Conservation (phyloP, 2,113 vertebrate genomes). For the Trachemys scripta region DNA sequence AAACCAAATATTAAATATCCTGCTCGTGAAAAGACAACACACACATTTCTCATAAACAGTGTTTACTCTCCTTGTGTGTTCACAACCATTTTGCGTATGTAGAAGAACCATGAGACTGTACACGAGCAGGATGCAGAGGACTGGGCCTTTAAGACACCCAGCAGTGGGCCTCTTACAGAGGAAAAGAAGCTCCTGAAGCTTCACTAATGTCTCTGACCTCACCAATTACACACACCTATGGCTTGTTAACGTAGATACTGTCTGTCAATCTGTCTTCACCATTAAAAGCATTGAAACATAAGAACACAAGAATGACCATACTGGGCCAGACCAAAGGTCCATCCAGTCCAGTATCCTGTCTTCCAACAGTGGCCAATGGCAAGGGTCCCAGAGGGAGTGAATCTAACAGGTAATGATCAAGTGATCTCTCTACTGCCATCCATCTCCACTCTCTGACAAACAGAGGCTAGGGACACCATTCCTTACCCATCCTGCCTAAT, state of each 20-base stretch:
- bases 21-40: neutral
- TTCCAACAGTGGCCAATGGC: too few relatives aligned
- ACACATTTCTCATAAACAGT: neutral
- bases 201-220: neutral
- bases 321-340: too few relatives aligned
- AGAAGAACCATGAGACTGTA: neutral
- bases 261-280: neutral
- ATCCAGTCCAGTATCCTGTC: too few relatives aligned
- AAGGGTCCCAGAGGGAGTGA: too few relatives aligned
- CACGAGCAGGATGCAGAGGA: rapidly evolving
- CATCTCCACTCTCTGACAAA: too few relatives aligned
- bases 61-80: neutral
- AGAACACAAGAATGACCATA: too few relatives aligned
- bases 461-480: too few relatives aligned
- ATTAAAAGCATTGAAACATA: neutral
- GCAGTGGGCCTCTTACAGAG: neutral
- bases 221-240: neutral
- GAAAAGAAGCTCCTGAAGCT: neutral
- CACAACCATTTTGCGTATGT: neutral
- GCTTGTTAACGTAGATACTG: neutral
- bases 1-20: neutral
- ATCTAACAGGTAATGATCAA: too few relatives aligned
- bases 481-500: too few relatives aligned
- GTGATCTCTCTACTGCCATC: too few relatives aligned
- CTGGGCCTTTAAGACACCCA: neutral